Conservation (phyloP, 2,888 invertebrate genomes). For the Pammene aurita region DNA sequence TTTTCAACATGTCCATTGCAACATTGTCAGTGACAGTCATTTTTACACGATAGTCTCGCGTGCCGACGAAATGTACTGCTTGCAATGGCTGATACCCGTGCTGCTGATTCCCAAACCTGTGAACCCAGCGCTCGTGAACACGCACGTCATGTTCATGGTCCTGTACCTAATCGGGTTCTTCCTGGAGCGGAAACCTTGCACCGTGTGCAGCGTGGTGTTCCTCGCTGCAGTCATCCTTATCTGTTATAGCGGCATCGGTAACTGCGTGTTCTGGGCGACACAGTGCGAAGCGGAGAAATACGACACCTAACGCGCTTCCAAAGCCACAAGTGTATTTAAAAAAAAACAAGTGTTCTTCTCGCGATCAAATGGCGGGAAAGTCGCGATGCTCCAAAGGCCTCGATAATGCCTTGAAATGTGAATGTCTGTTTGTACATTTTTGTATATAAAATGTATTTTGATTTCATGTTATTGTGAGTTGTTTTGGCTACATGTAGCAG, state of each 20-base stretch:
- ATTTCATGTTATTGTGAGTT: constrained; percentile 44
- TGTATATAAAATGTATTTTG: constrained; percentile 66
- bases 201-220: constrained; percentile 98
- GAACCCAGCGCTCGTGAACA: constrained; percentile 97
- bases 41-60: constrained; percentile 51
- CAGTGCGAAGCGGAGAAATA: constrained; percentile 88
- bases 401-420: constrained; percentile 42
- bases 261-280: constrained; percentile 95
- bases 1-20: constrained; percentile 66
- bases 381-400: constrained; percentile 45
- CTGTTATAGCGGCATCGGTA: constrained; percentile 98
- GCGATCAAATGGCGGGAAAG: constrained; percentile 50
- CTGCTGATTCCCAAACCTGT: constrained; percentile 98
- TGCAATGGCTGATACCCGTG: constrained; percentile 98
- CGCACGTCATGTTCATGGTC: constrained; percentile 98
- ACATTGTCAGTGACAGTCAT: constrained; percentile 53
- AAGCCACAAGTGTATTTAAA: constrained; percentile 59
- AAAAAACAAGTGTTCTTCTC: constrained; percentile 61
- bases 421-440: constrained; percentile 45
- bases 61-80: constrained; percentile 91
- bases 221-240: constrained; percentile 95
- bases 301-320: constrained; percentile 72
- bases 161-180: constrained; percentile 98
- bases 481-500: constrained; percentile 45
- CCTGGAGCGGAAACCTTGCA: constrained; percentile 97